Percentiles rank a stretch among this genome's conserved stretches.
phyloP scores from a whole-genome alignment of 2,113 vertebrate species.

The Ciconia maguari region DNA sequence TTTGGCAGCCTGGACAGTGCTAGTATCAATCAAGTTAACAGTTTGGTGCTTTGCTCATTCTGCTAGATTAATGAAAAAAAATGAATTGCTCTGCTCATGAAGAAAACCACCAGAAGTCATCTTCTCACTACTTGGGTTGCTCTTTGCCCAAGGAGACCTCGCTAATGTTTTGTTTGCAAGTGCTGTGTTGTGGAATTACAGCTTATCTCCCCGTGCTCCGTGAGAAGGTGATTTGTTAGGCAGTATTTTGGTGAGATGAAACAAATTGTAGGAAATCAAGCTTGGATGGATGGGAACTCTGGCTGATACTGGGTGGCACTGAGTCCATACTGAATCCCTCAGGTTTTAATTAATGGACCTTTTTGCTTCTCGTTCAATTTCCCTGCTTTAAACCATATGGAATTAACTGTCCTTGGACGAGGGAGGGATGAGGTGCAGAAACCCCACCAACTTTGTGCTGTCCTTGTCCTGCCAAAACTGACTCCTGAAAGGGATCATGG shows the following conservation, averaged over 20 bases:
- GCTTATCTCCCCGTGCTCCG: background rate
- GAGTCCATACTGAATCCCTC: background rate
- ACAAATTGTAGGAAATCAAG: background rate
- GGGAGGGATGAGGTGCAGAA: background rate
- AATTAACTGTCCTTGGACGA: background rate
- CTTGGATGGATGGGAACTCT: background rate
- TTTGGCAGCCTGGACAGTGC: background rate
- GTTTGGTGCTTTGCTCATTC: background rate
- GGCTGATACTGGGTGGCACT: background rate
- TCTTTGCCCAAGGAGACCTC: background rate
- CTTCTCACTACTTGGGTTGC: background rate
- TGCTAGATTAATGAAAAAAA: background rate
- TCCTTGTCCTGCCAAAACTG: background rate
- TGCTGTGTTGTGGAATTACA: background rate
- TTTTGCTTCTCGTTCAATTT: background rate
- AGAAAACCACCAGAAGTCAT: background rate
- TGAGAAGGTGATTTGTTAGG: background rate
- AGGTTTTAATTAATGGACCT: background rate
- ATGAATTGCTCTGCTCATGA: background rate
- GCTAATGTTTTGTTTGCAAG: background rate
- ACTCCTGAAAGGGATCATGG: background rate
- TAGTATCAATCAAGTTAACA: background rate
- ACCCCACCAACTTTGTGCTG: background rate
- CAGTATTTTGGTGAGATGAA: background rate
- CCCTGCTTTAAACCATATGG: background rate